A percentile compares a stretch with the other conserved stretches of the same genome.
These are phyloP conservation scores for Seriola rivoliana DNA, from an alignment of 2,113 vertebrate species.

Conservation along the genomic window DNA sequence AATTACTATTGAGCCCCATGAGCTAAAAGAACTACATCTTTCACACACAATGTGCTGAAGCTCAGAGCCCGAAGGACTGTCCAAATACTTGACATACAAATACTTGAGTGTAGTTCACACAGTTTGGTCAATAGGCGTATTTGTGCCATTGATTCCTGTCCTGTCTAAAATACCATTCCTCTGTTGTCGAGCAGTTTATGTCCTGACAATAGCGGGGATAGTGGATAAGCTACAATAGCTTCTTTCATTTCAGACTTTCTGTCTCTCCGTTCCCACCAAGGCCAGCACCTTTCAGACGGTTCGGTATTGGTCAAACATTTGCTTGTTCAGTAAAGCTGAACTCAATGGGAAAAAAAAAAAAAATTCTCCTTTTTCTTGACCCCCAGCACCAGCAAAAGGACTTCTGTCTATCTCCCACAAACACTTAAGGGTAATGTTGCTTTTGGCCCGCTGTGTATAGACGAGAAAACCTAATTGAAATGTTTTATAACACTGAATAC, in stretches of 20 bases:
- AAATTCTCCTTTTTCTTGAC: not conserved
- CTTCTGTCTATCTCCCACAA: not conserved
- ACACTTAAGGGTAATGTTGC: not conserved
- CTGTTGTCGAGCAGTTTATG: not conserved
- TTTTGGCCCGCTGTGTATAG: not conserved
- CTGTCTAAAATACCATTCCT: not conserved
- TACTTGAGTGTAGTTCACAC: not conserved
- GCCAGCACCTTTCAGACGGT: not conserved
- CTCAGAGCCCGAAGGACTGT: no score
- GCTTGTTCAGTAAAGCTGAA: not conserved
- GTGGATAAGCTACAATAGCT: not conserved
- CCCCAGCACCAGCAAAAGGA: not conserved
- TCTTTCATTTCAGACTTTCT: not conserved
- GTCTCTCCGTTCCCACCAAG: not conserved
- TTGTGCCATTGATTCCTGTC: not conserved
- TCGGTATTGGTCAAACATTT: not conserved
- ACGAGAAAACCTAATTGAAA: conserved; percentile 19
- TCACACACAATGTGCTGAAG: no score
- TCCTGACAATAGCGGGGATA: not conserved
- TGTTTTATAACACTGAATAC: not conserved
- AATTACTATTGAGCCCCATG: no score
- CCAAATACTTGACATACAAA: no score
- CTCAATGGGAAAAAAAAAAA: not conserved
- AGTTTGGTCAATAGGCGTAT: not conserved
- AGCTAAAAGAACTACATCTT: no score